Evolutionary conservation across 1,140 invertebrate genomes (phyloP).

Genomic region (Liolophura sinensis): DNA sequence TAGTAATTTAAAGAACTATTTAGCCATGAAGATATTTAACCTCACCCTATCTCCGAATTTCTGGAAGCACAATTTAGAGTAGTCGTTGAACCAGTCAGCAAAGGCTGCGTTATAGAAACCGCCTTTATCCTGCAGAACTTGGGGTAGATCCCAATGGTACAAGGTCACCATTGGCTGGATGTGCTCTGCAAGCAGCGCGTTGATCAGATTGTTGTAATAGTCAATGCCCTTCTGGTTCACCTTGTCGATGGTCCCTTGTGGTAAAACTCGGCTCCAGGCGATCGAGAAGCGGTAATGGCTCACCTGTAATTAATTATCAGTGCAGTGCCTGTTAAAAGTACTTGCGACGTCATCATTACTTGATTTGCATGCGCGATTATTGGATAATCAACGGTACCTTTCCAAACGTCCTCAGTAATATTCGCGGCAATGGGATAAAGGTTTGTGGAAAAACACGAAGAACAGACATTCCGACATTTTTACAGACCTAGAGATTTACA

Average conservation of each 20-base stretch:
- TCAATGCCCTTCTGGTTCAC: constrained; percentile 17
- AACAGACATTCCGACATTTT: too few relatives aligned
- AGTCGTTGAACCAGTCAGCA: constrained; percentile 60
- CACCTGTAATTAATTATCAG: constrained; percentile 12
- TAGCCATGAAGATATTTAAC: too few relatives aligned
- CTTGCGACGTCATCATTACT: too few relatives aligned
- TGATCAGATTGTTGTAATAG: constrained; percentile 26
- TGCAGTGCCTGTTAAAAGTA: too few relatives aligned
- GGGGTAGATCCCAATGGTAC: constrained; percentile 57
- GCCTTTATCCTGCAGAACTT: constrained; percentile 45
- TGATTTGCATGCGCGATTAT: too few relatives aligned
- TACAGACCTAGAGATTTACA: too few relatives aligned
- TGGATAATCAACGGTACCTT: too few relatives aligned
- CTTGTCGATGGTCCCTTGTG: constrained; percentile 12
- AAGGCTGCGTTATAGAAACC: constrained; percentile 62
- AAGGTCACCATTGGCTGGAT: constrained; percentile 57
- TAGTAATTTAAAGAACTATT: too few relatives aligned
- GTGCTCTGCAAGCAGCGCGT: constrained; percentile 11
- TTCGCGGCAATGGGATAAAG: too few relatives aligned
- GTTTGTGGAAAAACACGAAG: too few relatives aligned
- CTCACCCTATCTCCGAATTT: constrained; percentile 38
- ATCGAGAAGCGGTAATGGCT: constrained; percentile 25
- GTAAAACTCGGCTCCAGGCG: constrained; percentile 26
- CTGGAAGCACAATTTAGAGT: constrained; percentile 44
- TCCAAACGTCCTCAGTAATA: too few relatives aligned